Percentiles rank a stretch among this genome's conserved stretches.
These are phyloP conservation scores for Sciurus niger DNA, from an alignment of 2,113 vertebrate genomes.

Conservation along the genomic window DNA sequence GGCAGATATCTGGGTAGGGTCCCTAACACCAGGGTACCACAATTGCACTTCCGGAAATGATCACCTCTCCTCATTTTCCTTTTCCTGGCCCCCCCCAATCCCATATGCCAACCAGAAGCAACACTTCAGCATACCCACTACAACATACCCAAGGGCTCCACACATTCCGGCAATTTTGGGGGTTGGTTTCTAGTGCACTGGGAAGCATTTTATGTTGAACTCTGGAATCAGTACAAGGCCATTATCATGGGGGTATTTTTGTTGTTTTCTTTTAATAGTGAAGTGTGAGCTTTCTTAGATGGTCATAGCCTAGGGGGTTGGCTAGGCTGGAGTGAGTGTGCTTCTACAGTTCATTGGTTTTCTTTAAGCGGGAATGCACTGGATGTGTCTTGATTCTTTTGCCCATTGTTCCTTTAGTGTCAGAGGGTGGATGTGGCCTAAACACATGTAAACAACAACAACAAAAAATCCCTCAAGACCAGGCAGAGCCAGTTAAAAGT, in stretches of 20 bases:
- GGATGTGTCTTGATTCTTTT: constrained; percentile 20
- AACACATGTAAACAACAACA: not conserved
- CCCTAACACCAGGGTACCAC: not conserved
- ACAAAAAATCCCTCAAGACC: constrained; percentile 19
- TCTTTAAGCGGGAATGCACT: not conserved
- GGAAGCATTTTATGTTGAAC: not conserved
- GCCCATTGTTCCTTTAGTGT: constrained; percentile 33
- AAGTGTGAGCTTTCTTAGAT: constrained; percentile 31
- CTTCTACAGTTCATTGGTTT: constrained; percentile 3
- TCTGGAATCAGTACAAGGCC: constrained; percentile 3
- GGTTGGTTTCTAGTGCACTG: not conserved
- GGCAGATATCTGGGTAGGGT: accelerated
- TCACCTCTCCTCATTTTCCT: no score
- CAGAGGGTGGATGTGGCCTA: not conserved
- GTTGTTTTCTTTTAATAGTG: not conserved
- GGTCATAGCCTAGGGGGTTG: not conserved
- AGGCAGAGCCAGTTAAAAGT: not conserved
- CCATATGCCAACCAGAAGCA: not conserved
- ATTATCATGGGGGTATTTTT: not conserved
- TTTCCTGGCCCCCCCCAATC: not conserved
- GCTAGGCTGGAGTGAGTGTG: not conserved
- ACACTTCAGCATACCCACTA: not conserved
- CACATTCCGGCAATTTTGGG: not conserved
- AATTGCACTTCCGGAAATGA: not conserved
- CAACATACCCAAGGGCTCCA: not conserved